phyloP scores from a whole-genome alignment of 2,888 invertebrate genomes.

The Clusia tigrina region DNA sequence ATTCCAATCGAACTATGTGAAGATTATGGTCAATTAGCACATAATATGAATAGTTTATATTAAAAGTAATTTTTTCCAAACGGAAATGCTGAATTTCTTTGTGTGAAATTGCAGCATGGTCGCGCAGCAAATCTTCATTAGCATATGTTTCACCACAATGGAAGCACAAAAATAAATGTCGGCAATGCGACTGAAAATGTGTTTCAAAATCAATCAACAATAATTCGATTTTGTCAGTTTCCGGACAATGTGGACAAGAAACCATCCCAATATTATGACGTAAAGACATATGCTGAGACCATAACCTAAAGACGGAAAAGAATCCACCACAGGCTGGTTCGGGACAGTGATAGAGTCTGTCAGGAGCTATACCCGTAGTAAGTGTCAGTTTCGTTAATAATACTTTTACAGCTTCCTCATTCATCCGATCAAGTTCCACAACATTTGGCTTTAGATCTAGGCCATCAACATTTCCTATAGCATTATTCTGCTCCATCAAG shows the following conservation, averaged over 20 bases:
- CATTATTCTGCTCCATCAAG: no score
- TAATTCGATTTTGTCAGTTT: conserved; percentile 8
- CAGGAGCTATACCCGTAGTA: conserved; percentile 35
- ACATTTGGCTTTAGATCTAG: neutral
- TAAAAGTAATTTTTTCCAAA: conserved; percentile 31
- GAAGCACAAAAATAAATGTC: conserved; percentile 38
- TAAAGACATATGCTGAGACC: conserved; percentile 39
- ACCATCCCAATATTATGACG: conserved; percentile 35
- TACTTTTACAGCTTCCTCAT: neutral
- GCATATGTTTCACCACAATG: conserved; percentile 32
- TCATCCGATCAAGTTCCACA: neutral
- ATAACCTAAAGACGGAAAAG: conserved; percentile 39
- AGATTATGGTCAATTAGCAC: conserved; percentile 26
- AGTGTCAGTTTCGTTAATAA: conserved; percentile 18
- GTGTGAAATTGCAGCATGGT: conserved; percentile 28
- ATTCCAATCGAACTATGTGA: conserved; percentile 25
- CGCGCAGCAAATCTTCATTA: conserved; percentile 11
- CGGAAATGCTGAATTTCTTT: conserved; percentile 15
- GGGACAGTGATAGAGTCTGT: conserved; percentile 40
- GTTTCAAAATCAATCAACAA: conserved; percentile 27
- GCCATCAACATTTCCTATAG: neutral
- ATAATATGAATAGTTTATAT: conserved; percentile 33
- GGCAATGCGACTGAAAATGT: conserved; percentile 37
- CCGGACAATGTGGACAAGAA: conserved; percentile 38
- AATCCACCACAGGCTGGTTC: conserved; percentile 37